These are phyloP conservation scores for Scytalopus superciliaris DNA, from an alignment of 2,113 vertebrate genomes.

Conservation along the genomic window DNA sequence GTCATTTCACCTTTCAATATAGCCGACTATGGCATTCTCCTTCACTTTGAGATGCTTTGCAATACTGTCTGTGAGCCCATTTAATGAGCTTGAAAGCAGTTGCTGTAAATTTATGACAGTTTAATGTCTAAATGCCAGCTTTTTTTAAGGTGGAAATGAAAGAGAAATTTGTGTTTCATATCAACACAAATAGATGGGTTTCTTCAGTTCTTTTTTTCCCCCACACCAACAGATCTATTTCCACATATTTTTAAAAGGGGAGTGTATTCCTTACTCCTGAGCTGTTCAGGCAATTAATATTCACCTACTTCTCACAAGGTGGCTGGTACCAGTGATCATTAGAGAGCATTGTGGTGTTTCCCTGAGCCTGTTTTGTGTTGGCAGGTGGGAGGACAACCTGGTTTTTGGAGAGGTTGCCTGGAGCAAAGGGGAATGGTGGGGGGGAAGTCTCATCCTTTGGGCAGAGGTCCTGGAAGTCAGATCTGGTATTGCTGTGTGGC, in stretches of 20 bases:
- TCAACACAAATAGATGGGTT: neutral
- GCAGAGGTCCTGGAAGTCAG: neutral
- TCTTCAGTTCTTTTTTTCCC: neutral
- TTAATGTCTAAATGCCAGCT: slow-evolving; percentile 42
- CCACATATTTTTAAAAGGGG: neutral
- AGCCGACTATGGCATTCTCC: slow-evolving; percentile 33
- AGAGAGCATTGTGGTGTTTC: neutral
- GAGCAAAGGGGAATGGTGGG: neutral
- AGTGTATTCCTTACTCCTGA: neutral
- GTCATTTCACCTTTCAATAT: slow-evolving; percentile 54
- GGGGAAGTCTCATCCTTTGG: neutral
- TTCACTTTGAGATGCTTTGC: slow-evolving; percentile 51
- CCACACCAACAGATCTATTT: neutral
- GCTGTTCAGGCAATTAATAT: neutral
- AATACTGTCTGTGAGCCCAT: slow-evolving; percentile 43
- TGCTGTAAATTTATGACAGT: slow-evolving; percentile 59
- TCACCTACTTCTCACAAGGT: neutral
- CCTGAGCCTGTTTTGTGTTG: neutral
- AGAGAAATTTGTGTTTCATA: neutral
- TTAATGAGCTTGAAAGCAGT: slow-evolving; percentile 68
- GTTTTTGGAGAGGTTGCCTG: neutral
- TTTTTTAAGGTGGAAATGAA: slow-evolving; percentile 12
- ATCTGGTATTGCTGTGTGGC: neutral
- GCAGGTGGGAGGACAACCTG: neutral
- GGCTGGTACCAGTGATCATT: neutral